phyloP scores from a whole-genome alignment of 2,888 invertebrate genomes.

The Dendrolimus pini region DNA sequence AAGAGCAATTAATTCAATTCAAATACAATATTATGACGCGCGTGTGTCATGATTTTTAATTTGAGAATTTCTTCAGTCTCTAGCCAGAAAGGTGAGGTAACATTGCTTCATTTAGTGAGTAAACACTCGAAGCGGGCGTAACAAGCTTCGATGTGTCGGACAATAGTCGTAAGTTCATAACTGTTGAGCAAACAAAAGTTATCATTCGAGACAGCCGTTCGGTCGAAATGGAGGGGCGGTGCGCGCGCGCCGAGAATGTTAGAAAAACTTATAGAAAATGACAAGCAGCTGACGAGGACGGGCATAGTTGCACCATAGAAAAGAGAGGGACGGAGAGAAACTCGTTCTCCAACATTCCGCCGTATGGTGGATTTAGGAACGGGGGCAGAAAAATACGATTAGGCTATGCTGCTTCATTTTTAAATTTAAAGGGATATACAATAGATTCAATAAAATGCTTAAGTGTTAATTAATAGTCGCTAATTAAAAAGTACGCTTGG shows the following conservation, averaged over 20 bases:
- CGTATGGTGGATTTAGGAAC: slow-evolving; percentile 75
- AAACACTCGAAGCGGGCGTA: slow-evolving; percentile 62
- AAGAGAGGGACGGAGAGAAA: slow-evolving; percentile 66
- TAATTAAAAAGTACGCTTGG: too few species aligned
- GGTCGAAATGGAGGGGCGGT: slow-evolving; percentile 64
- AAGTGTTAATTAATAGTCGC: too few species aligned
- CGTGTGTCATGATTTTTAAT: background rate
- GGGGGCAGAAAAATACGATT: slow-evolving; percentile 72
- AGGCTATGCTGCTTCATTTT: slow-evolving; percentile 71
- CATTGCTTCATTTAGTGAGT: slow-evolving; percentile 58
- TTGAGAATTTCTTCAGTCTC: slow-evolving; percentile 19
- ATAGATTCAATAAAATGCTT: too few species aligned
- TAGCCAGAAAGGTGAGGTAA: slow-evolving; percentile 39
- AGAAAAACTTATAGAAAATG: slow-evolving; percentile 77
- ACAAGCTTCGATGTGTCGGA: slow-evolving; percentile 66
- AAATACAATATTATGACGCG: background rate
- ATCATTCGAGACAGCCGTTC: slow-evolving; percentile 58
- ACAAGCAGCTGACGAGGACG: slow-evolving; percentile 68
- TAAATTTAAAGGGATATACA: slow-evolving; percentile 12
- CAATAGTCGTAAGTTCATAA: slow-evolving; percentile 52
- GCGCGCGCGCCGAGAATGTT: slow-evolving; percentile 60
- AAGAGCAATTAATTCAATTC: background rate
- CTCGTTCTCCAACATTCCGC: slow-evolving; percentile 73
- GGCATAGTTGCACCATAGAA: slow-evolving; percentile 50
- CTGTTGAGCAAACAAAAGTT: slow-evolving; percentile 68